These are phyloP conservation scores for Caenorhabditis afra DNA, from an alignment of 2,888 invertebrate species.

Conservation along the genomic window DNA sequence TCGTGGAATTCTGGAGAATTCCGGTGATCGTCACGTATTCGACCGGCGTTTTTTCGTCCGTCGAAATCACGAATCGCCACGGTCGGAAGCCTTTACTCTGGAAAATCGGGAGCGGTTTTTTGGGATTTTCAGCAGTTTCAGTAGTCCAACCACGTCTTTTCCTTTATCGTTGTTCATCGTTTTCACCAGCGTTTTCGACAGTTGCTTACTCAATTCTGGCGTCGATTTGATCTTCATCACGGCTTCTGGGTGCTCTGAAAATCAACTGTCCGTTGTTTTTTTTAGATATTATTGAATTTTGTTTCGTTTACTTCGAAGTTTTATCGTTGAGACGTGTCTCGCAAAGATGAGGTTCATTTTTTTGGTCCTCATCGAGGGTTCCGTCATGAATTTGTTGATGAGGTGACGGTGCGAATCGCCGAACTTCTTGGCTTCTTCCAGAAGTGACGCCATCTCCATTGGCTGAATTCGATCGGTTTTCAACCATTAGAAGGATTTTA, in stretches of 20 bases:
- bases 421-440: conserved; percentile 27
- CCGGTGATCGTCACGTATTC: conserved; percentile 52
- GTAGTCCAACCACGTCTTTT: neutral
- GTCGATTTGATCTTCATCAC: conserved; percentile 25
- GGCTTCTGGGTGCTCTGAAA: conserved; percentile 42
- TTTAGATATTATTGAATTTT: neutral
- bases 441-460: conserved; percentile 16
- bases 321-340: conserved; percentile 2
- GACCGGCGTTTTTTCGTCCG: conserved; percentile 34
- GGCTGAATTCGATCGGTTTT: too few species aligned
- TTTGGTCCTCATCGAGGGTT: conserved; percentile 23
- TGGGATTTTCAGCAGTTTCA: neutral
- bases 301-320: neutral
- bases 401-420: conserved; percentile 36
- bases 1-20: conserved; percentile 33
- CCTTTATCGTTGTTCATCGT: conserved; percentile 42
- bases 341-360: conserved; percentile 43
- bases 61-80: conserved; percentile 45
- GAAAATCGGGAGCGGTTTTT: neutral
- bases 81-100: conserved; percentile 16
- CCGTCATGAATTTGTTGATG: conserved; percentile 37
- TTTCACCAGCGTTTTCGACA: conserved; percentile 27
- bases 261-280: neutral
- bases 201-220: neutral
- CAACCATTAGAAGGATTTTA: too few species aligned